Evolutionary conservation across 2,113 vertebrate genomes (phyloP).

Genomic region (Prietella phreatophila): DNA sequence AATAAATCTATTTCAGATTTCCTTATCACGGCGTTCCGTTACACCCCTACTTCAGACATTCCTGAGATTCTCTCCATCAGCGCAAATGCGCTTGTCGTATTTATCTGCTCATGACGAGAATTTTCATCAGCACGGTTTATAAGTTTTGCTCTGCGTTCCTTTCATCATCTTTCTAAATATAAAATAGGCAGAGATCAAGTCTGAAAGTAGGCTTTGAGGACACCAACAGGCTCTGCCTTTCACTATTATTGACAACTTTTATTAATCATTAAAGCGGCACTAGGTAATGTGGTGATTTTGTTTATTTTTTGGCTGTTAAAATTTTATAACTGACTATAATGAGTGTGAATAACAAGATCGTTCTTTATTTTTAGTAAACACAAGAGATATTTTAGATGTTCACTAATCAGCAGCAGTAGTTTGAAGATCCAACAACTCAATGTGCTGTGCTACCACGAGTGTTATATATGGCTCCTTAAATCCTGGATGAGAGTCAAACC

Average conservation of each 20-base stretch:
- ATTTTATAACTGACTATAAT: no score
- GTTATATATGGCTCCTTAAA: no score
- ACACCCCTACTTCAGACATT: conserved; percentile 19
- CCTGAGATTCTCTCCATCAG: neutral
- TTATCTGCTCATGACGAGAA: neutral
- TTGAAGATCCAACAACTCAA: no score
- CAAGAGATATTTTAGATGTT: no score
- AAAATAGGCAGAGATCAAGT: neutral
- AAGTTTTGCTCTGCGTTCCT: neutral
- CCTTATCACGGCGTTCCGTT: neutral
- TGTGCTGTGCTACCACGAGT: no score
- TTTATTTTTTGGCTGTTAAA: neutral
- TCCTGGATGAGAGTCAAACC: no score
- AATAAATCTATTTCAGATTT: conserved; percentile 2
- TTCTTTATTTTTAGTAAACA: no score
- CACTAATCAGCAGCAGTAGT: no score
- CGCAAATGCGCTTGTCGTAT: neutral
- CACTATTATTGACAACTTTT: neutral
- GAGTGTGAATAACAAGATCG: no score
- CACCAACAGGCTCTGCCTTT: neutral
- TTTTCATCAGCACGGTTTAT: neutral
- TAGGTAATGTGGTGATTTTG: neutral
- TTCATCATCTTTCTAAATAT: conserved; percentile 23
- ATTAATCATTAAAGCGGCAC: neutral
- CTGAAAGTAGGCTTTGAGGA: neutral